Evolutionary conservation across 1,140 invertebrate species (phyloP).

Genomic region (Drosophila ananassae): DNA sequence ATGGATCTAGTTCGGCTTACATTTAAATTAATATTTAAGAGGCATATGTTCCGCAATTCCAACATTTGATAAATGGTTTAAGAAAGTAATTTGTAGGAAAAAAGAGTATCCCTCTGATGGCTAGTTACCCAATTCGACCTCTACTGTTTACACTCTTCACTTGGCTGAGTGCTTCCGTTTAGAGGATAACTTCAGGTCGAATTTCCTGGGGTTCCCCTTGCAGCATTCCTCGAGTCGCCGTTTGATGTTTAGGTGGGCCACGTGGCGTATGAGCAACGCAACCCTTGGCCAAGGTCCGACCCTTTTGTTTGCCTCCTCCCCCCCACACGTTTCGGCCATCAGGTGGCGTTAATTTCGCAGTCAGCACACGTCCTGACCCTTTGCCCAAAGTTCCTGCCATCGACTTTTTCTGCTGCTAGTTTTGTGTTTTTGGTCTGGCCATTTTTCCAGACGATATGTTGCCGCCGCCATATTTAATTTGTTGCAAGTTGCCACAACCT

Average conservation of each 20-base stretch:
- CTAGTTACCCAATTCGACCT: conserved; percentile 1
- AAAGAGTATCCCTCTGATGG: conserved; percentile 22
- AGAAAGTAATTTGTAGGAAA: background rate
- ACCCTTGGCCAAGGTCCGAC: conserved; percentile 43
- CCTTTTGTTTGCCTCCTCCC: conserved; percentile 59
- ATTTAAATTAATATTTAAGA: too few relatives aligned
- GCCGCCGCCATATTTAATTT: conserved; percentile 78
- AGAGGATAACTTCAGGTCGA: conserved; percentile 3
- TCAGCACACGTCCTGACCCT: conserved; percentile 77
- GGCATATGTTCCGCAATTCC: too few relatives aligned
- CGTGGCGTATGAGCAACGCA: conserved; percentile 59
- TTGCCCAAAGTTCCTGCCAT: conserved; percentile 51
- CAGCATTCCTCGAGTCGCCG: conserved; percentile 27
- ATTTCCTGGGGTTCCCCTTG: background rate
- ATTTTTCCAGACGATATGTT: conserved; percentile 80
- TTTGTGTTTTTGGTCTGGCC: conserved; percentile 74
- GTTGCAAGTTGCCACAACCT: conserved; percentile 55
- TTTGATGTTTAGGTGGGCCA: conserved; percentile 58
- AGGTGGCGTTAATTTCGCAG: conserved; percentile 78
- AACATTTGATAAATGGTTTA: too few relatives aligned
- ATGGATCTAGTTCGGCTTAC: too few relatives aligned
- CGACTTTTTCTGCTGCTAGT: conserved; percentile 51
- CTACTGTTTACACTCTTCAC: conserved; percentile 36
- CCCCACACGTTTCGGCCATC: conserved; percentile 66
- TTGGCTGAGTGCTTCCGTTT: conserved; percentile 52